Evolutionary conservation across 1,140 invertebrate species (phyloP).

Genomic region (Pseudoatta argentina): DNA sequence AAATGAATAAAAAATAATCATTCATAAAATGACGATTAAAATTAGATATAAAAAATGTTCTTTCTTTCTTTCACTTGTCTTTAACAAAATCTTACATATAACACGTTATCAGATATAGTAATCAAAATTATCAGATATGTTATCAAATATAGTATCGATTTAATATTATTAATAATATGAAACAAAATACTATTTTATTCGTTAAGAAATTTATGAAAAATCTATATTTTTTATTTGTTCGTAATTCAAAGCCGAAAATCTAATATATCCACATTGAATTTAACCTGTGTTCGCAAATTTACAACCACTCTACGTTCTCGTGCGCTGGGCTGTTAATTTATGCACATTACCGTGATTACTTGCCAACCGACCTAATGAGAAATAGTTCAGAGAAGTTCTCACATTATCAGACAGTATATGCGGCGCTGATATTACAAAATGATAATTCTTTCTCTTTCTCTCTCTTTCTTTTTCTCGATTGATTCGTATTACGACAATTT

Average conservation of each 20-base stretch:
- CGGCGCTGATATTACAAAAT: conserved; percentile 6
- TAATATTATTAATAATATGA: neutral
- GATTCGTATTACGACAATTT: conserved; percentile 1
- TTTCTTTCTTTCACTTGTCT: no score
- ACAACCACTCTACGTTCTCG: neutral
- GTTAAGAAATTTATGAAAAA: neutral
- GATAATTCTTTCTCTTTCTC: conserved; percentile 14
- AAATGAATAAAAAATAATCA: neutral
- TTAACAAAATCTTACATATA: neutral
- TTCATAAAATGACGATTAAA: neutral
- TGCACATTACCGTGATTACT: conserved; percentile 32
- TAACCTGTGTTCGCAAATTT: neutral
- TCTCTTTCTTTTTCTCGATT: neutral
- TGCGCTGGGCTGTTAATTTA: conserved; percentile 29
- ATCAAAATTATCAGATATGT: neutral
- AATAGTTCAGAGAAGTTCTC: conserved; percentile 35
- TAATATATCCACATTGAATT: neutral
- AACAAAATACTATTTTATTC: neutral
- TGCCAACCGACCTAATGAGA: conserved; percentile 21
- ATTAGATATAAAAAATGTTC: neutral
- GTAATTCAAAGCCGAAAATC: neutral
- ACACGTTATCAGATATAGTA: neutral
- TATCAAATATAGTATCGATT: neutral
- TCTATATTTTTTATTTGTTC: neutral
- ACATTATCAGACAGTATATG: conserved; percentile 19